Percentiles rank a stretch among this genome's conserved stretches.
phyloP scores from a whole-genome alignment of 2,113 vertebrate genomes.

The Isichthys henryi region DNA sequence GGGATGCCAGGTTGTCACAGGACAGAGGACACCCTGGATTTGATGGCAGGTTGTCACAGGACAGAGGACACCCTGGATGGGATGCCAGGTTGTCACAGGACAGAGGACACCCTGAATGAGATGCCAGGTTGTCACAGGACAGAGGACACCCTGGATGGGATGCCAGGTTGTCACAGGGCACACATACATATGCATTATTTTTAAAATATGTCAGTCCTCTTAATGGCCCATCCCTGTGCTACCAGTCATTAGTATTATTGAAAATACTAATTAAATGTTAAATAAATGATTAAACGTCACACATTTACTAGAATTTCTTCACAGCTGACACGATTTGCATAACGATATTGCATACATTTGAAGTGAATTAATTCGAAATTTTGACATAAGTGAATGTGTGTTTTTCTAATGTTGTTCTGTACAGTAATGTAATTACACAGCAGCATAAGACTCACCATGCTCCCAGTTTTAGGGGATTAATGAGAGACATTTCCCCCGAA shows the following conservation, averaged over 20 bases:
- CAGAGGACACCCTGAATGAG: not conserved
- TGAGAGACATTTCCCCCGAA: not conserved
- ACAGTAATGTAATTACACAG: not conserved
- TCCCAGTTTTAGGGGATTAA: not conserved
- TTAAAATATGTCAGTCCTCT: not conserved
- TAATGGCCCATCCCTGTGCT: not conserved
- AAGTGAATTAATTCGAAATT: not conserved
- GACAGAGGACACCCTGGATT: not conserved
- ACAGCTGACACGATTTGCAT: not conserved
- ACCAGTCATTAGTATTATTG: not conserved
- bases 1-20: not conserved
- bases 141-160: not conserved
- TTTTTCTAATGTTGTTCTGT: not conserved
- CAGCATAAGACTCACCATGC: not conserved
- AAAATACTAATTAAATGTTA: not conserved
- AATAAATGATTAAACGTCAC: not conserved
- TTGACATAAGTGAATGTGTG: not conserved
- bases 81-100: no score
- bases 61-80: not conserved
- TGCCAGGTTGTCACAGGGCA: not conserved
- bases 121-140: not conserved
- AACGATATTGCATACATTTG: not conserved
- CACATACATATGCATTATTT: not conserved
- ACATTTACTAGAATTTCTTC: not conserved
- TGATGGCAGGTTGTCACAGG: not conserved